Conservation (phyloP, 2,113 vertebrate genomes). For the Procavia capensis region DNA sequence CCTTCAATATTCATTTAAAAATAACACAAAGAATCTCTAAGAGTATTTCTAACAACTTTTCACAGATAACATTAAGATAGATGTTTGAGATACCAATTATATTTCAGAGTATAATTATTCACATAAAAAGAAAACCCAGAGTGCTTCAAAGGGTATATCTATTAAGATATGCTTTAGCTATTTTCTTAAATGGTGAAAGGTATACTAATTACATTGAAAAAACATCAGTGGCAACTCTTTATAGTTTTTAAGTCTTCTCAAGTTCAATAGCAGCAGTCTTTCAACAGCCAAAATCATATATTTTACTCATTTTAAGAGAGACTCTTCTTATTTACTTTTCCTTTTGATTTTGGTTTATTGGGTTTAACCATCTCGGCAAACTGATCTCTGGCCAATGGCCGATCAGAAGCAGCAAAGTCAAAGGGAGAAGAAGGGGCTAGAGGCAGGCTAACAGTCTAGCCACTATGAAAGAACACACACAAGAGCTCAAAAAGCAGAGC, state of each 20-base stretch:
- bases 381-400: not conserved
- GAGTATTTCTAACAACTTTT: not conserved
- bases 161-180: not conserved
- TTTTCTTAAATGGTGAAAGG: constrained; percentile 8
- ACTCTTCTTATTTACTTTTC: not conserved
- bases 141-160: constrained; percentile 2
- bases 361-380: not conserved
- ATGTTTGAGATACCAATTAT: not conserved
- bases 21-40: not conserved
- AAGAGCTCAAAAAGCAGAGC: not conserved
- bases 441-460: not conserved
- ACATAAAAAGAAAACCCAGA: not conserved
- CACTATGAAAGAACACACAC: not conserved
- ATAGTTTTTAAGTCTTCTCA: not conserved
- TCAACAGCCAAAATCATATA: not conserved
- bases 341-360: not conserved
- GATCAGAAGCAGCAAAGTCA: not conserved
- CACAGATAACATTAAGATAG: not conserved
- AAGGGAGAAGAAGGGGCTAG: not conserved
- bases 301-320: not conserved
- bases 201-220: not conserved
- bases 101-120: constrained; percentile 6
- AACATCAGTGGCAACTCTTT: not conserved
- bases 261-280: not conserved
- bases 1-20: not conserved